Evolutionary conservation across 2,113 vertebrate genomes (phyloP).

Genomic region (Natator depressus): DNA sequence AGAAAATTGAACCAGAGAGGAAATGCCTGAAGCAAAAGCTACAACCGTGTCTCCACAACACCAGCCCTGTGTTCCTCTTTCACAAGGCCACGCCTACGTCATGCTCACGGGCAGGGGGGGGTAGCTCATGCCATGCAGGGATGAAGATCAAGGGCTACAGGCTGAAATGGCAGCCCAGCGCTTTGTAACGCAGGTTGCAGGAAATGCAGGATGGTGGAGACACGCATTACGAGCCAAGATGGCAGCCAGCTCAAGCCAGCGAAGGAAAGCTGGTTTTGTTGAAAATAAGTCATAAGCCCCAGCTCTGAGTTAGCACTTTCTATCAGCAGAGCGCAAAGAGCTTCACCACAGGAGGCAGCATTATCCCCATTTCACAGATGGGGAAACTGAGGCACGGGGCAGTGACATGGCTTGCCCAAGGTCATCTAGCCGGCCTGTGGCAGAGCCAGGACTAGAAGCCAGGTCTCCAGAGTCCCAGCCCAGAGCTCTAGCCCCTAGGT

Average conservation of each 20-base stretch:
- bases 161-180: background rate
- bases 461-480: too few species aligned
- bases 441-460: too few species aligned
- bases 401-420: background rate
- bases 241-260: fast-evolving
- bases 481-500: too few species aligned
- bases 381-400: background rate
- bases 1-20: background rate
- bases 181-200: background rate
- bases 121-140: background rate
- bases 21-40: background rate
- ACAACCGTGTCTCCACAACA: background rate
- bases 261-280: background rate
- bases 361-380: background rate
- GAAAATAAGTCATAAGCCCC: background rate
- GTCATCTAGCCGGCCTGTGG: too few species aligned
- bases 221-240: background rate
- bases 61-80: background rate
- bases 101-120: too few species aligned
- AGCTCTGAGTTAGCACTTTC: background rate
- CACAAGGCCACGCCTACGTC: background rate
- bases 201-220: background rate
- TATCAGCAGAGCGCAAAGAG: background rate
- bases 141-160: background rate
- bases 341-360: background rate